A percentile compares a stretch with the other conserved stretches of the same genome.
Conservation (phyloP, 2,113 vertebrate genomes). For the Chiloscyllium plagiosum region DNA sequence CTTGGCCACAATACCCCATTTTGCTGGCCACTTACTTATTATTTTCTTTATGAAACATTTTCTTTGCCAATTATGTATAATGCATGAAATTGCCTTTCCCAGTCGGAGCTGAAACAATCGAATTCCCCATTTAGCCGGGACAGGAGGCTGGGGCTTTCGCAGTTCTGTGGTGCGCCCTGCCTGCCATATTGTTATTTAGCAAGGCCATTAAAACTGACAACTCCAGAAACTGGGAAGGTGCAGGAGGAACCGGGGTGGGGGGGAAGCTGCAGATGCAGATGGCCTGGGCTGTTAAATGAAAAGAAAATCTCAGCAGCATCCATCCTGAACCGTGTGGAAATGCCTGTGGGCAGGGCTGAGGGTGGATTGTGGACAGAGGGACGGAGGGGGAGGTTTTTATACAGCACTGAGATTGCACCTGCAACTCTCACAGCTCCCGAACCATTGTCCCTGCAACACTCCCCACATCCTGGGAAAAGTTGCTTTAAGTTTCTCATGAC, state of each 20-base stretch:
- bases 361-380: neutral
- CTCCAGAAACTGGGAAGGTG: neutral
- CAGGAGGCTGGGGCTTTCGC: neutral
- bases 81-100: neutral
- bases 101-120: neutral
- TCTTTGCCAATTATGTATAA: conserved; percentile 1
- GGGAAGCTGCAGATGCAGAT: neutral
- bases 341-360: neutral
- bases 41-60: conserved; percentile 14
- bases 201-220: conserved; percentile 6
- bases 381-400: neutral
- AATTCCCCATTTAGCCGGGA: neutral
- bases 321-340: neutral
- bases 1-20: too few species aligned
- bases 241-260: neutral
- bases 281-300: neutral
- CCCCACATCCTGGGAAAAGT: neutral
- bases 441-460: neutral
- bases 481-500: neutral
- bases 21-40: neutral
- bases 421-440: neutral
- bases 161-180: neutral
- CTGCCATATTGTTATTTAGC: conserved; percentile 15
- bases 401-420: neutral
- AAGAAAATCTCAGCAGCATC: neutral